phyloP scores from a whole-genome alignment of 2,113 vertebrate genomes.

The Platycercus adscitus region DNA sequence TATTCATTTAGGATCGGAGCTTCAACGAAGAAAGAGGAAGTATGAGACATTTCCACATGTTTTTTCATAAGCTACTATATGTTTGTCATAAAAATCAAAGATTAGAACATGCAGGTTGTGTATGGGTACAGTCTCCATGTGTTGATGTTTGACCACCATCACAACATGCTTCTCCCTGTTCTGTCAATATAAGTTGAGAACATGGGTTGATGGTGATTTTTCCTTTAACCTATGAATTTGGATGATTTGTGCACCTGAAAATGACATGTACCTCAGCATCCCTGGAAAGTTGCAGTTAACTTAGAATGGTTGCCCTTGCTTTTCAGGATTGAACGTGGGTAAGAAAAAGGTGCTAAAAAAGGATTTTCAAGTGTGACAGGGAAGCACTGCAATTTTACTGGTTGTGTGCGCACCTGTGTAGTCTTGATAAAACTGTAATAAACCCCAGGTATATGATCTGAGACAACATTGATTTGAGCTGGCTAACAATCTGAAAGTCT shows the following conservation, averaged over 20 bases:
- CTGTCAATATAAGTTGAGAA: not conserved
- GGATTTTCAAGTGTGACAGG: fast-evolving
- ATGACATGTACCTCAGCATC: not conserved
- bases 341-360: not conserved
- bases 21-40: not conserved
- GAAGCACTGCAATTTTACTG: not conserved
- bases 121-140: not conserved
- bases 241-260: not conserved
- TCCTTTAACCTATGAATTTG: not conserved
- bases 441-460: not conserved
- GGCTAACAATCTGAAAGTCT: not conserved
- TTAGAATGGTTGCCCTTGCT: not conserved
- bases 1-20: not conserved
- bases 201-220: not conserved
- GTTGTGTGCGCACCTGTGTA: not conserved
- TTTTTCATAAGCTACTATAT: not conserved
- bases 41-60: not conserved
- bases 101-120: not conserved
- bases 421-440: not conserved
- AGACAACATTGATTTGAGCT: not conserved
- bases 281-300: not conserved
- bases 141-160: not conserved
- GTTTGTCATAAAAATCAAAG: not conserved
- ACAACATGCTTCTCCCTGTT: fast-evolving
- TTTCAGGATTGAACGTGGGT: not conserved